phyloP scores from a whole-genome alignment of 1,140 invertebrate genomes.

The Planococcus citri region DNA sequence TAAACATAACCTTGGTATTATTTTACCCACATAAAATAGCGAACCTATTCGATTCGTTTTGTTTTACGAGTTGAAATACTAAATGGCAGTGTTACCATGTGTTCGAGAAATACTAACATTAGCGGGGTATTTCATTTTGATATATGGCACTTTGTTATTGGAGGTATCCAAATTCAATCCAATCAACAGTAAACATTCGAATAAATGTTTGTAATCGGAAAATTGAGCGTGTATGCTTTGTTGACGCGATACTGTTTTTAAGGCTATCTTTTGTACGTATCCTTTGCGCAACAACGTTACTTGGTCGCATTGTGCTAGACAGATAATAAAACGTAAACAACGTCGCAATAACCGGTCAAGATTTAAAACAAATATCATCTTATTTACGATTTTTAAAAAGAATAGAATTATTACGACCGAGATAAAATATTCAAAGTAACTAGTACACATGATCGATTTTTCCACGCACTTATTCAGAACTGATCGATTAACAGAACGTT shows the following conservation, averaged over 20 bases:
- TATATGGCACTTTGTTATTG: conserved; percentile 40
- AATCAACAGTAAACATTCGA: conserved; percentile 50
- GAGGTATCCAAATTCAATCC: conserved; percentile 44
- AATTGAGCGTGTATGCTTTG: conserved; percentile 8
- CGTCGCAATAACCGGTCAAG: background rate
- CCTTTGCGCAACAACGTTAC: conserved; percentile 44
- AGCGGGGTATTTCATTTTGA: conserved; percentile 50
- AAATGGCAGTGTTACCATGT: no score
- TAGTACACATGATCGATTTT: no score
- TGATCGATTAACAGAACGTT: no score
- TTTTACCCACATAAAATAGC: background rate
- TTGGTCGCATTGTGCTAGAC: conserved; percentile 1
- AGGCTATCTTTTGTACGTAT: conserved; percentile 44
- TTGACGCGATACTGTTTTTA: conserved; percentile 21
- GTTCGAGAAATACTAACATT: conserved; percentile 37
- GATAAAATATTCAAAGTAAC: no score
- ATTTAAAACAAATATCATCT: background rate
- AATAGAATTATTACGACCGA: no score
- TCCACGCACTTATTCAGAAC: no score
- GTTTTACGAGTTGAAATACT: no score
- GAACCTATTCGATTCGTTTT: background rate
- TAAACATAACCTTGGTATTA: conserved; percentile 24
- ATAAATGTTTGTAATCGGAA: conserved; percentile 37
- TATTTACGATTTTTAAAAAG: no score
- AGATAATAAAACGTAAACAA: conserved; percentile 2